phyloP scores from a whole-genome alignment of 2,113 vertebrate genomes.

The Shinisaurus crocodilurus region DNA sequence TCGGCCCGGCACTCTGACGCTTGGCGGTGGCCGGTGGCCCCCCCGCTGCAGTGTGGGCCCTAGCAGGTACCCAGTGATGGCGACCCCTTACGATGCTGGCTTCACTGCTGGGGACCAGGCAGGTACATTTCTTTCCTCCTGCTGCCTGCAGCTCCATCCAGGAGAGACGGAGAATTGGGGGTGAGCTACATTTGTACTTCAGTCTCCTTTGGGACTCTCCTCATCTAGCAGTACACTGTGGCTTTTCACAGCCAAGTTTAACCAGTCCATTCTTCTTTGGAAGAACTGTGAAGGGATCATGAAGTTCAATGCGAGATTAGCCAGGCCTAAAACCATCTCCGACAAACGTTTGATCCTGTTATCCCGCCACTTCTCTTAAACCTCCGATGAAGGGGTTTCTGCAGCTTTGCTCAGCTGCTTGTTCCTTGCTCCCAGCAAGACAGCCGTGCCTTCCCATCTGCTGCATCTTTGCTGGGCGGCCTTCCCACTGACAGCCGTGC shows the following conservation, averaged over 20 bases:
- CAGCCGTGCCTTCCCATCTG: neutral
- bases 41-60: too few species aligned
- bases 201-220: neutral
- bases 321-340: neutral
- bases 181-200: too few species aligned
- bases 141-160: neutral
- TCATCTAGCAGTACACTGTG: neutral
- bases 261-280: too few species aligned
- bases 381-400: neutral
- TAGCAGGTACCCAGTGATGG: too few species aligned
- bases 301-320: conserved; percentile 3
- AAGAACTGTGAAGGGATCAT: neutral
- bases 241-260: neutral
- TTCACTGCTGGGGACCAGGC: too few species aligned
- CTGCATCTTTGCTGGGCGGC: neutral
- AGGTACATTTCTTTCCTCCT: too few species aligned
- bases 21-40: too few species aligned
- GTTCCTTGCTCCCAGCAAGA: neutral
- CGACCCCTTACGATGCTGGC: too few species aligned
- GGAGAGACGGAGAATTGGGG: neutral
- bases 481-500: neutral
- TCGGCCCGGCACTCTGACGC: too few species aligned
- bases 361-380: neutral
- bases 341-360: conserved; percentile 6
- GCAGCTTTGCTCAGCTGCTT: conserved; percentile 1